Evolutionary conservation across 2,888 invertebrate species (phyloP).

Genomic region (Liopterus haemorrhoidalis): DNA sequence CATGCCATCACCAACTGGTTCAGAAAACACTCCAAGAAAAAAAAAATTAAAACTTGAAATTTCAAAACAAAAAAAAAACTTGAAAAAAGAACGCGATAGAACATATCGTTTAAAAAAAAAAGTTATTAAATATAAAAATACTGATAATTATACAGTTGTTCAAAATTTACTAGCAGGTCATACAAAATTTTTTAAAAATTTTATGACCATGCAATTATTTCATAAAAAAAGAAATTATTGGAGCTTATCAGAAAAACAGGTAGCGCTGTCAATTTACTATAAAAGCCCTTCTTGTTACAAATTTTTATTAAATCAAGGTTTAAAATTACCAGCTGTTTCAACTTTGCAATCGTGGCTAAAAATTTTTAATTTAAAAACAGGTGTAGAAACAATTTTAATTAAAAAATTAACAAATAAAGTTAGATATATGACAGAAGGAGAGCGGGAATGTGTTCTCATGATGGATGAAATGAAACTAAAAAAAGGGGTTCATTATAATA

Average conservation of each 20-base stretch:
- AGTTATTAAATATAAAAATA: neutral
- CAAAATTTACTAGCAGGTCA: neutral
- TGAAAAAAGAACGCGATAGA: neutral
- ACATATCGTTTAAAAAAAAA: neutral
- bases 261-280: neutral
- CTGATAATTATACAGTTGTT: neutral
- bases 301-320: neutral
- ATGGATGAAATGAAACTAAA: slow-evolving; percentile 1
- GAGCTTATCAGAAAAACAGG: neutral
- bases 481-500: neutral
- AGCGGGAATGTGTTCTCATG: neutral
- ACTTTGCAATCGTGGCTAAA: neutral
- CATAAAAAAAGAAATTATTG: slow-evolving; percentile 2
- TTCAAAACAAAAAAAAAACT: neutral
- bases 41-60: neutral
- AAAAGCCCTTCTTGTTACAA: neutral
- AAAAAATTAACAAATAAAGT: slow-evolving; percentile 1
- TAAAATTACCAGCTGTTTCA: neutral
- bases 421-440: neutral
- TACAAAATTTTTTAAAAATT: neutral
- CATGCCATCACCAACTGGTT: too few relatives aligned
- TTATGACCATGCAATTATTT: neutral
- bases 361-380: neutral
- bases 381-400: too few relatives aligned
- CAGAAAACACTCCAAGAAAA: neutral